Evolutionary conservation across 1,140 invertebrate species (phyloP), one percentile per base, ranked within the genome.

Genomic region (Brachionus paranguensis): DNA sequence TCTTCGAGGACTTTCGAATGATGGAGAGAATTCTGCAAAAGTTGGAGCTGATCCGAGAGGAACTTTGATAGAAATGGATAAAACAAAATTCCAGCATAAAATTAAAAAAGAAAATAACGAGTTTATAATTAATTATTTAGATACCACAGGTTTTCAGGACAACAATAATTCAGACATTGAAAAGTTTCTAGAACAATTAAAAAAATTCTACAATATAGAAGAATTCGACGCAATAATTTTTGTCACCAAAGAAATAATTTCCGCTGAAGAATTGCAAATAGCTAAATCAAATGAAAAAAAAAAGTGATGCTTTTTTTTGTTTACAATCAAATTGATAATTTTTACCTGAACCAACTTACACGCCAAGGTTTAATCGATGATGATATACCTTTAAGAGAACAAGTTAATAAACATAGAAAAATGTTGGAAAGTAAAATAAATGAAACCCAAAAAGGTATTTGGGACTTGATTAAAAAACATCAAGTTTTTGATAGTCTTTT

Each of bases 171-270:
- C 29, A 5, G 20, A 43, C 20, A 72, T 45, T 43, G 37, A 72
- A 72, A 0, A 41, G 6, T 37, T 41, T 72, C 37, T 72, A 10
- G 68, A 72, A n/a, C n/a, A n/a, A n/a, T n/a, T n/a, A n/a, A n/a
- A n/a, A n/a, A n/a, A n/a, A n/a, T n/a, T n/a, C n/a, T n/a, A n/a
- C n/a, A n/a, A n/a, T n/a, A n/a, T n/a, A n/a, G n/a, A n/a, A n/a
- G 68, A 72, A 43, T 72, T 72, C 20, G 68, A 72, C 37, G 68
- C 68, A 17, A 72, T 72, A 41, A 72, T 72, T 72, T 72, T 72
- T 43, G 3, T 72, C 4, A 72, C 68, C 14, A 72, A 45, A 1
- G 68, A 72, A 41, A 72, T 20, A 72, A 41, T 72, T 72, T 72
- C 68, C 0, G 17, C 12, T n/a, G 2, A 72, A 72, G 68, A 72